phyloP scores from a whole-genome alignment of 2,888 invertebrate species.

The Drosophila kuntzei region DNA sequence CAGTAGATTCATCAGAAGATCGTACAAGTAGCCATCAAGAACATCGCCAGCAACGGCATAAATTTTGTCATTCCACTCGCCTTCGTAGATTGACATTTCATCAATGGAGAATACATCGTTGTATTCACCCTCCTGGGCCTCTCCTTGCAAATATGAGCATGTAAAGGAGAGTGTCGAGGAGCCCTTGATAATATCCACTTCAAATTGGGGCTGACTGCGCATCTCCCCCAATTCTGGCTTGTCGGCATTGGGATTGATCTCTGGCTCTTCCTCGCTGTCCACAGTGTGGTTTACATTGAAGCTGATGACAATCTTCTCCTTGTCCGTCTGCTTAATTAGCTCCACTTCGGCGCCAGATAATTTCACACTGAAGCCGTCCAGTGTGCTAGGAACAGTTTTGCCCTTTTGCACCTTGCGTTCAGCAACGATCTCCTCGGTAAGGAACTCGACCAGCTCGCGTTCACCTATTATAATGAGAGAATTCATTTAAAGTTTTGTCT shows the following conservation, averaged over 20 bases:
- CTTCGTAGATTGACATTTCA: slow-evolving; percentile 95
- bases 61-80: slow-evolving; percentile 94
- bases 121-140: slow-evolving; percentile 90
- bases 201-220: slow-evolving; percentile 96
- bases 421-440: slow-evolving; percentile 96
- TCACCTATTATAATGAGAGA: slow-evolving; percentile 88
- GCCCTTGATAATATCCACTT: slow-evolving; percentile 93
- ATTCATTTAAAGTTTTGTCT: slow-evolving; percentile 20
- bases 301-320: slow-evolving; percentile 91
- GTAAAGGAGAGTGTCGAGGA: slow-evolving; percentile 92
- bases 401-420: slow-evolving; percentile 94
- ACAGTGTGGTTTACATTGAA: slow-evolving; percentile 98
- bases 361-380: slow-evolving; percentile 93
- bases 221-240: slow-evolving; percentile 93
- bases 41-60: slow-evolving; percentile 97
- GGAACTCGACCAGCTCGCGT: slow-evolving; percentile 94
- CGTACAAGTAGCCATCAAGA: slow-evolving; percentile 97
- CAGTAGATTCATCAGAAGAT: slow-evolving; percentile 96
- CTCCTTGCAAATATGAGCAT: slow-evolving; percentile 91
- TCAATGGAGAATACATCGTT: slow-evolving; percentile 97
- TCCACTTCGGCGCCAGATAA: slow-evolving; percentile 94
- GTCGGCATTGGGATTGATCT: slow-evolving; percentile 87
- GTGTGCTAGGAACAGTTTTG: slow-evolving; percentile 90
- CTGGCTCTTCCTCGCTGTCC: slow-evolving; percentile 91
- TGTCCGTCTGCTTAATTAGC: slow-evolving; percentile 89